These are phyloP conservation scores for Macaria liturata DNA, from an alignment of 2,888 invertebrate species.

Conservation along the genomic window DNA sequence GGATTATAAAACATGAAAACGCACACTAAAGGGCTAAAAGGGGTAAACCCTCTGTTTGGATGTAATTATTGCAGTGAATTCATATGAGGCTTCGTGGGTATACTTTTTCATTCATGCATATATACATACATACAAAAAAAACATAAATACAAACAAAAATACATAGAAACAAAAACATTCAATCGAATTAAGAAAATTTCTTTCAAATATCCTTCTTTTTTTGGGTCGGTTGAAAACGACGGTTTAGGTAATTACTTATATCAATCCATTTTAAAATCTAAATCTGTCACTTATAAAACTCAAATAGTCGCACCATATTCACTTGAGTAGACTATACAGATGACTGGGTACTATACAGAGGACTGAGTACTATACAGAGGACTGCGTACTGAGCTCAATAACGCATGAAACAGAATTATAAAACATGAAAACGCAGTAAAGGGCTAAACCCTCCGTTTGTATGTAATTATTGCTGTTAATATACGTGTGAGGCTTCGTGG, in stretches of 20 bases:
- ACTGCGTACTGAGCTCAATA: slow-evolving; percentile 60
- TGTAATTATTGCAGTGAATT: slow-evolving; percentile 78
- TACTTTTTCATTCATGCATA: background rate
- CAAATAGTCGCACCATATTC: slow-evolving; percentile 46
- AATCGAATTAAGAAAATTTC: too few species aligned
- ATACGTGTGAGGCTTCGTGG: slow-evolving; percentile 44
- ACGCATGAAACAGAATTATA: slow-evolving; percentile 81
- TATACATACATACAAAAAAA: too few species aligned
- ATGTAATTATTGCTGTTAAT: slow-evolving; percentile 75
- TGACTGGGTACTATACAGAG: slow-evolving; percentile 40
- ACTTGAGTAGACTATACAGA: slow-evolving; percentile 55
- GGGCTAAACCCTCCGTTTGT: slow-evolving; percentile 48
- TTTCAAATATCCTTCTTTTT: too few species aligned
- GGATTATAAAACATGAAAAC: slow-evolving; percentile 81
- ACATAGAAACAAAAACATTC: too few species aligned
- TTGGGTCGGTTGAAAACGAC: too few species aligned
- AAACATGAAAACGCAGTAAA: slow-evolving; percentile 73
- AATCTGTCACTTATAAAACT: slow-evolving; percentile 1
- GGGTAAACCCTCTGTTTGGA: slow-evolving; percentile 49
- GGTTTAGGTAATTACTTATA: too few species aligned
- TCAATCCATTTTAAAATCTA: too few species aligned
- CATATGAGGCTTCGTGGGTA: slow-evolving; percentile 35
- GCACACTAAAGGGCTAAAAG: slow-evolving; percentile 64
- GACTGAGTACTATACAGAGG: slow-evolving; percentile 51
- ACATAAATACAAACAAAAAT: too few species aligned